Conservation (phyloP, 2,888 invertebrate species). For the Hanleya hanleyi region DNA sequence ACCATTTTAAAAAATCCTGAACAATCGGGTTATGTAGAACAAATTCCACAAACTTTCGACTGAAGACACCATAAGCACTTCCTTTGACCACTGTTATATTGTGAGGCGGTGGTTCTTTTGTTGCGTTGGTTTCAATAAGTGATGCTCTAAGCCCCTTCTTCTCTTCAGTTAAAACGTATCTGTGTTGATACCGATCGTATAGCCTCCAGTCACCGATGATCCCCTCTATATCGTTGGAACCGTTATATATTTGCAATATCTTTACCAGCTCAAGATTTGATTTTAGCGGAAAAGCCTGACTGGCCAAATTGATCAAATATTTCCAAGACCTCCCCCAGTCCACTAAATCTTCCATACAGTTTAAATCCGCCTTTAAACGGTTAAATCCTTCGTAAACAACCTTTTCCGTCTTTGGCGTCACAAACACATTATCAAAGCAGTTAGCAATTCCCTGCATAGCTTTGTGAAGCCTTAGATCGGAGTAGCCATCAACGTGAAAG, state of each 20-base stretch:
- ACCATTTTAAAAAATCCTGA: conserved; percentile 64
- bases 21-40: conserved; percentile 55
- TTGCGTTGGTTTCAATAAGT: conserved; percentile 38
- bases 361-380: conserved; percentile 68
- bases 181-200: conserved; percentile 30
- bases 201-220: conserved; percentile 54
- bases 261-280: conserved; percentile 70
- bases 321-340: conserved; percentile 54
- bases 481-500: conserved; percentile 67
- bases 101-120: conserved; percentile 37
- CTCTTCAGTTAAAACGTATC: conserved; percentile 20
- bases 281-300: conserved; percentile 69
- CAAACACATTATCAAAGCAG: conserved; percentile 70
- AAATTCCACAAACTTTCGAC: conserved; percentile 65
- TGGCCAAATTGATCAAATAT: conserved; percentile 71
- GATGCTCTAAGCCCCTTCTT: conserved; percentile 34
- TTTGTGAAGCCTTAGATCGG: conserved; percentile 41
- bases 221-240: conserved; percentile 71
- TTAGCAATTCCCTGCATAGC: conserved; percentile 44
- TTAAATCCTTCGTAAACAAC: conserved; percentile 68
- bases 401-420: conserved; percentile 62
- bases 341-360: conserved; percentile 69
- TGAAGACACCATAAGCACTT: conserved; percentile 71
- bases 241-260: conserved; percentile 69
- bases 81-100: conserved; percentile 64